Base-by-base conservation (phyloP, 2,888 invertebrate genomes). In the Microctonus brassicae region DNA sequence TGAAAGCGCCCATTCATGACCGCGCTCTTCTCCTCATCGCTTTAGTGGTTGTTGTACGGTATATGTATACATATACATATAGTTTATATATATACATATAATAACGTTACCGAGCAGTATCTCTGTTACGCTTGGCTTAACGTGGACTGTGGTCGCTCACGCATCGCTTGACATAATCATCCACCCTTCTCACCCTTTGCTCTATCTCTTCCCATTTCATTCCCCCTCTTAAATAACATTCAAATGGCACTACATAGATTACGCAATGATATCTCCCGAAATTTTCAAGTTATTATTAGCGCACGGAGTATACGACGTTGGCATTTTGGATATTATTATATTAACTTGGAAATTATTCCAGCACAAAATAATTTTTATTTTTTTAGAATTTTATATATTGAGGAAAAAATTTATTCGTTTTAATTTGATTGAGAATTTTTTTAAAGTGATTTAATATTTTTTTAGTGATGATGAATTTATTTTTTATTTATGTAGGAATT, bases 131-230 rank as follows among this genome's bases (percentile, higher is more conserved):
- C 79, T 80, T 84, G 82, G 84, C 77, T 86, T 82, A 78, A 76
- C 82, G 74, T 79, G 82, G 82, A 85, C 86, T 86, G 85, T 85
- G 84, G 83, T 80, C 81, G 81, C 82, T 86, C 84, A 85, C 83
- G 85, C 86, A 81, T 86, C 84, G 84, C 85, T 86, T 86, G 84
- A 84, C 84, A 85, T 84, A 85, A 85, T 84, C 83, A 81, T 77
- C n/a, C 80, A 75, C n/a, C n/a, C 5, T 42, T 5, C 17, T 2
- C 47, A 17, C 7, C 47, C 2, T 17, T n/a, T n/a, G n/a, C 47
- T 4, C 1, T n/a, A 17, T 39, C 47, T 17, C 47, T n/a, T n/a
- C n/a, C n/a, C n/a, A n/a, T n/a, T n/a, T n/a, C n/a, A n/a, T n/a
- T n/a, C n/a, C n/a, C n/a, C n/a, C n/a, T n/a, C n/a, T n/a, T n/a